Conservation (phyloP, 1,140 invertebrate species). For the Araneus ventricosus region DNA sequence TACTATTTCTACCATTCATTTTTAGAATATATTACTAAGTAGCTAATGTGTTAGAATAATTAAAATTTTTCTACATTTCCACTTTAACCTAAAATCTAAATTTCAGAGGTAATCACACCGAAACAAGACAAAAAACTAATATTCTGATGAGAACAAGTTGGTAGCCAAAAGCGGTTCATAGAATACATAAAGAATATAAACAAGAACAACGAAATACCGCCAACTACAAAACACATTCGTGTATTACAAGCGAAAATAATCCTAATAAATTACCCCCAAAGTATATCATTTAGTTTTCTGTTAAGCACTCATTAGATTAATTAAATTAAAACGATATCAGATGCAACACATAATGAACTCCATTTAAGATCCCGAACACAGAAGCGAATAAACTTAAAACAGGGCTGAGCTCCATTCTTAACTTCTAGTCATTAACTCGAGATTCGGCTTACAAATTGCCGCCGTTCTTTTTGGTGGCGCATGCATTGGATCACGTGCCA, state of each 20-base stretch:
- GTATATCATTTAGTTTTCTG: neutral
- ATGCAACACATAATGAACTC: constrained; percentile 15
- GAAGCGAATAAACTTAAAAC: neutral
- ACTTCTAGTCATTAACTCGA: constrained; percentile 1
- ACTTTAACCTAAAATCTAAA: too few species aligned
- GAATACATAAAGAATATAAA: too few species aligned
- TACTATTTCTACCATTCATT: too few species aligned
- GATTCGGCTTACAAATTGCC: constrained; percentile 10
- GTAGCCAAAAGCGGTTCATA: too few species aligned
- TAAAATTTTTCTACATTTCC: too few species aligned
- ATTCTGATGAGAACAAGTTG: too few species aligned
- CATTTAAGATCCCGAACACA: neutral
- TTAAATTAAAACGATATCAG: constrained; percentile 36
- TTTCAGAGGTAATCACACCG: too few species aligned
- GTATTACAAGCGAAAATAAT: neutral
- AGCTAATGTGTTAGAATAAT: too few species aligned
- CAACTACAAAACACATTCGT: too few species aligned
- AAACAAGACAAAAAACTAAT: too few species aligned
- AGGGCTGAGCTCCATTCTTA: neutral
- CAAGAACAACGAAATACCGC: too few species aligned
- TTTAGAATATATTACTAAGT: too few species aligned
- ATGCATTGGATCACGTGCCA: neutral
- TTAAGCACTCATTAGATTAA: neutral
- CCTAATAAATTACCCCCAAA: neutral
- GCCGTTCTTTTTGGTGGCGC: neutral